Evolutionary conservation across 2,888 invertebrate species (phyloP).

Genomic region (Athripsodes cinereus): DNA sequence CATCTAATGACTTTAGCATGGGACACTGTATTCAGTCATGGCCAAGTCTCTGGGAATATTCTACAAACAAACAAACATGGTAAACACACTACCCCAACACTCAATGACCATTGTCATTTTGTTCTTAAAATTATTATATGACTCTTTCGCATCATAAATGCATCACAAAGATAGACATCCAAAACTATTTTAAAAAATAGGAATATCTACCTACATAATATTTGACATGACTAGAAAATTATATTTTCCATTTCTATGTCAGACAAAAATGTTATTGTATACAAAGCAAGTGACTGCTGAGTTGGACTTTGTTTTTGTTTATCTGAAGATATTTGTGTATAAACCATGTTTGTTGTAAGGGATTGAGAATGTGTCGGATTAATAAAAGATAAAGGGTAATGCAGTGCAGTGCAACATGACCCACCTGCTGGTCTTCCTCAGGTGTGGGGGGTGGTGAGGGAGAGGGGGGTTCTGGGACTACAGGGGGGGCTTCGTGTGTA

Average conservation of each 20-base stretch:
- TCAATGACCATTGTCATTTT: too few species aligned
- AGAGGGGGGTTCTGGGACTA: slow-evolving; percentile 34
- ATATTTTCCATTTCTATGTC: too few species aligned
- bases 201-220: too few species aligned
- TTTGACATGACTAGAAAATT: too few species aligned
- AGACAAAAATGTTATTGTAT: too few species aligned
- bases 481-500: slow-evolving; percentile 41
- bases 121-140: too few species aligned
- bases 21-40: not conserved
- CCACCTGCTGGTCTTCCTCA: slow-evolving; percentile 25
- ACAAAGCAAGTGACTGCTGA: too few species aligned
- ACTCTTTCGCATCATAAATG: too few species aligned
- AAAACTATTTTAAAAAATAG: too few species aligned
- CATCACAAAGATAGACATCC: too few species aligned
- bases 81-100: not conserved
- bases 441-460: slow-evolving; percentile 25
- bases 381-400: not conserved
- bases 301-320: too few species aligned
- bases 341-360: not conserved
- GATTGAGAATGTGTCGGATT: not conserved
- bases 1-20: not conserved
- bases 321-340: too few species aligned
- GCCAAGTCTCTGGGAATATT: not conserved
- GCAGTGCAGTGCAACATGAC: slow-evolving; percentile 25
- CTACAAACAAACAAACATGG: not conserved